Base-by-base conservation (phyloP, 37 sponge, comb jelly and placozoan species). In the Halisarca cf. caerulea region DNA sequence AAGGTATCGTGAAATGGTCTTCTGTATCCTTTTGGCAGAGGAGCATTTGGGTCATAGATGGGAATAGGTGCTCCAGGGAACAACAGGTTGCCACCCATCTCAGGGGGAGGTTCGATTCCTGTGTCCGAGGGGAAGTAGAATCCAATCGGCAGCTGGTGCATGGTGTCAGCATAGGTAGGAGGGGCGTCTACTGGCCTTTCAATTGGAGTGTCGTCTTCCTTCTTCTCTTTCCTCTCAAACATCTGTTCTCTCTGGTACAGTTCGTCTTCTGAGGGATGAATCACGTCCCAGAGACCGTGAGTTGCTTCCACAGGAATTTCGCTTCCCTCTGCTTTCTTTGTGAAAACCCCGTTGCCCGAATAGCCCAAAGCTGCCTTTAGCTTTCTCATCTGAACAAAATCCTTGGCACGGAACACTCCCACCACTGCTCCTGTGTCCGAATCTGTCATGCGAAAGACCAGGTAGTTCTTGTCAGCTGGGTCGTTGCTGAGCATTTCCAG, bases 1-100 rank as follows among this genome's bases (percentile, higher is more conserved):
- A 86, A 94, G 18, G 92, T 91, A 79, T 94, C 95, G 40, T 94
- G 89, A 79, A 83, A 85, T 24, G 85, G 83, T 66, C 95, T 78
- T 4, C 92, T 58, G 33, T 55, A 78, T 0, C 78, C 69, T 54
- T 89, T 89, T 0, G 90, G 85, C n/a, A 87, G 54, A 37, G 88
- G 51, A 33, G 89, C 87, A 30, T 53, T 62, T 11, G 93, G 89
- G 74, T 89, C 80, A 35, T 89, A 92, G 30, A 84, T 58, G 23
- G 87, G 87, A 23, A 92, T 59, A 2, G 83, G 74, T 27, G 54
- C 21, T 0, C 91, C 91, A 11, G 91, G 91, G 53, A 61, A 88
- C 8, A 57, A 64, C 82, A 87, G 35, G 38, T 79, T 21, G n/a
- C 73, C 47, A 28, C 54, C 21, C 24, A 84, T 8, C 25, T 83